Base-by-base conservation (phyloP, 1,140 invertebrate species). In the Lasioglossum albipes region DNA sequence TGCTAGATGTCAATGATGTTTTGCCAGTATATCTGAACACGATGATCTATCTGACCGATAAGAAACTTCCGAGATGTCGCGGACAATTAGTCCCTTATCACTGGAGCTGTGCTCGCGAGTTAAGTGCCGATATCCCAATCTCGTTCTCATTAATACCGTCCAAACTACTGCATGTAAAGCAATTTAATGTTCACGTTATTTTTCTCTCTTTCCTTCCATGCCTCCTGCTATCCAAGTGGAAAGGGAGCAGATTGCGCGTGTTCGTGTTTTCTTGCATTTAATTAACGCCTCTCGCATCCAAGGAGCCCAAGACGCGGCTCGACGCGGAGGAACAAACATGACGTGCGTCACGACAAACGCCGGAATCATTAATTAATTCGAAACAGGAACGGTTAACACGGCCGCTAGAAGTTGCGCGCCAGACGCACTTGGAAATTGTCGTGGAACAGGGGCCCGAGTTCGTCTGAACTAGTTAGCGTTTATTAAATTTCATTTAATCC, bases 321-420 rank as follows among this genome's bases (percentile, higher is more conserved):
- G 20, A 36, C 64, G 59, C 59, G 31, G 10, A 16, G 52, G 6
- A 49, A 41, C 54, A 69, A 49, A 45, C 65, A 36, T 16, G 22
- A 45, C 36, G 27, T 18, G 52, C 22, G 52, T 45, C 52, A n/a
- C 65, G 52, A 75, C 45, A 41, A 64, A 72, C 49, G 52, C 7
- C 12, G 64, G 78, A 78, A 79, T 79, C 83, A 84, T 84, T 79
- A 83, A 84, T 84, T 84, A 83, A 84, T 77, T 79, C 76, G 45
- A 13, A 52, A 64, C 42, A 61, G 54, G 69, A 71, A 83, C 61
- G 45, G 49, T 16, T 22, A 69, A 76, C 74, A 76, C 42, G 49
- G 41, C 52, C 61, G 27, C 52, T 42, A 42, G 65, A 72, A 59
- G 67, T 41, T 71, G 36, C 59, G 62, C 22, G 12, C 2, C 64